These are phyloP conservation scores for Halcyon leucocephala DNA, from an alignment of 2,797 vertebrate species.

Conservation along the genomic window DNA sequence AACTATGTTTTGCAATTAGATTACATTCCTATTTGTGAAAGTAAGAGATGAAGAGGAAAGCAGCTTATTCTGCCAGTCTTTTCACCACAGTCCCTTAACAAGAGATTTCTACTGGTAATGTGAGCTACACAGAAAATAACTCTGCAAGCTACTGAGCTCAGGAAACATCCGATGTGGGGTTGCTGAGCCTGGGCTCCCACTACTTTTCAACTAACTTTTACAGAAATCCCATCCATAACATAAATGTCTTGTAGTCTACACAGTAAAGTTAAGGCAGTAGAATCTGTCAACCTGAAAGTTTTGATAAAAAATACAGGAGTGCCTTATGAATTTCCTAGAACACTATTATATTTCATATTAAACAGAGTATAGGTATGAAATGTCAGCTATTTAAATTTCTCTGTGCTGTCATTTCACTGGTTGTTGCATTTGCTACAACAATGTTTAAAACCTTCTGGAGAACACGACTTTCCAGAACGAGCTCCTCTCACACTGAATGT, in stretches of 20 bases:
- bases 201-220: not conserved
- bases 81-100: not conserved
- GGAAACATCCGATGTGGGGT: not conserved
- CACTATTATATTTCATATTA: not conserved
- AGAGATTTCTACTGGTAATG: not conserved
- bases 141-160: not conserved
- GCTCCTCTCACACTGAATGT: not conserved
- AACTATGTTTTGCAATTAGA: not conserved
- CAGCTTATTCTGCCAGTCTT: not conserved
- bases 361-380: not conserved
- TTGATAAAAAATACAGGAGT: not conserved
- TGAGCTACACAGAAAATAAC: not conserved
- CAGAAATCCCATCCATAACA: not conserved
- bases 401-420: not conserved
- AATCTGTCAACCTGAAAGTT: not conserved
- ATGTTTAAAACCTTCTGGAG: conserved; percentile 25
- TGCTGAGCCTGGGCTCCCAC: fast-evolving
- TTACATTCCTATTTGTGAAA: not conserved
- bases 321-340: not conserved
- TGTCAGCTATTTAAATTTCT: not conserved
- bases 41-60: not conserved
- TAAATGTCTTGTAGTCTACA: not conserved
- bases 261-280: not conserved
- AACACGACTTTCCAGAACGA: not conserved
- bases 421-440: not conserved